These are phyloP conservation scores for Onychostoma macrolepis DNA, from an alignment of 2,113 vertebrate genomes.

Conservation along the genomic window DNA sequence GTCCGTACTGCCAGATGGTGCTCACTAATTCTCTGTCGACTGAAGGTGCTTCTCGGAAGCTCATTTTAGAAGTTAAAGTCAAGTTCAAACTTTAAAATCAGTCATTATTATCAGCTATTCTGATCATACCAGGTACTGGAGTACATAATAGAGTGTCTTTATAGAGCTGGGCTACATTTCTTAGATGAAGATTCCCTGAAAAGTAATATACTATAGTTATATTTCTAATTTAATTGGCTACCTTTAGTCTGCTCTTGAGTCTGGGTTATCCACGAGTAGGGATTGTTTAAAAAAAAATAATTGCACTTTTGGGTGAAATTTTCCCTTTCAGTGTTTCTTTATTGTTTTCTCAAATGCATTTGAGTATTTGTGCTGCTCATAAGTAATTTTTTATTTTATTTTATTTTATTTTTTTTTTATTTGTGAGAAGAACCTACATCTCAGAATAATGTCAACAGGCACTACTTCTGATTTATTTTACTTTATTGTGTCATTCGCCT, in stretches of 20 bases:
- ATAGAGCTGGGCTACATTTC: slow-evolving; percentile 3
- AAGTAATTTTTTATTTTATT: background rate
- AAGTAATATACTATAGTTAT: background rate
- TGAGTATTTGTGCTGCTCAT: background rate
- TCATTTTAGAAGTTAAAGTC: slow-evolving; percentile 18
- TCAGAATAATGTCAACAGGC: background rate
- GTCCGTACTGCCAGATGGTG: slow-evolving; percentile 2
- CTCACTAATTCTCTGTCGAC: slow-evolving; percentile 1
- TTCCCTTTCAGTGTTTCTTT: background rate
- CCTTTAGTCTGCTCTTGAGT: slow-evolving; percentile 8
- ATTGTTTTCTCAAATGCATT: background rate
- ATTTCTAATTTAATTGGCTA: background rate
- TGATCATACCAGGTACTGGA: background rate
- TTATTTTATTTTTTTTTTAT: background rate
- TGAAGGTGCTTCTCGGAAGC: background rate
- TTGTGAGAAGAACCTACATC: background rate
- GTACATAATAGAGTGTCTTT: background rate
- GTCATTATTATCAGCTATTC: slow-evolving; percentile 1
- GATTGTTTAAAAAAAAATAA: background rate
- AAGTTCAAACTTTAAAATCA: slow-evolving; percentile 19
- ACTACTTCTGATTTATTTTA: background rate
- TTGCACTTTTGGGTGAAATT: background rate
- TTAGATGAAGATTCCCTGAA: background rate
- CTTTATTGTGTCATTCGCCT: background rate
- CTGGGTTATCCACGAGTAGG: background rate